A percentile compares a stretch with the other conserved stretches of the same genome.
phyloP scores from a whole-genome alignment of 2,888 invertebrate genomes.

The Cyclophora albipunctata region DNA sequence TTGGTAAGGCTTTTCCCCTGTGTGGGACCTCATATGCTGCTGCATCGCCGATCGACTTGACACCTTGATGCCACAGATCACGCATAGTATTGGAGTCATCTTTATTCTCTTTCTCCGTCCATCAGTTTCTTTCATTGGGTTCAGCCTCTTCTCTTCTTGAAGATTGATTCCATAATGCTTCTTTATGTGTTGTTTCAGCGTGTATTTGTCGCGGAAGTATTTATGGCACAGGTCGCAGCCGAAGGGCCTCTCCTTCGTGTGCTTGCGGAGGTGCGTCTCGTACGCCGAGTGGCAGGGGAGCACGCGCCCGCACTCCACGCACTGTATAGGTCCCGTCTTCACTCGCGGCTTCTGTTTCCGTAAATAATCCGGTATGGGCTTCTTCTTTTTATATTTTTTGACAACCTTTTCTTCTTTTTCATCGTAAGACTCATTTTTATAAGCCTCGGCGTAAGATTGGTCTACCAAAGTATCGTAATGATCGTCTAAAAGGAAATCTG shows the following conservation, averaged over 20 bases:
- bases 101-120: slow-evolving; percentile 31
- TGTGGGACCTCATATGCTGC: slow-evolving; percentile 56
- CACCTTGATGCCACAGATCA: slow-evolving; percentile 45
- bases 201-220: slow-evolving; percentile 9
- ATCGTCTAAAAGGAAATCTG: no score
- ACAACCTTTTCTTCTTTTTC: not conserved
- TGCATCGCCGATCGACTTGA: slow-evolving; percentile 50
- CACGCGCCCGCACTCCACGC: slow-evolving; percentile 11
- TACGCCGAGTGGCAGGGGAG: slow-evolving; percentile 13
- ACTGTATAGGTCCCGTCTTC: slow-evolving; percentile 14
- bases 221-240: slow-evolving; percentile 16
- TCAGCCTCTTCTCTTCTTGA: not conserved
- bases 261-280: slow-evolving; percentile 13
- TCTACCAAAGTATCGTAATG: no score
- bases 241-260: slow-evolving; percentile 18
- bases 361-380: slow-evolving; percentile 6
- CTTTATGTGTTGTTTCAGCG: slow-evolving; percentile 11
- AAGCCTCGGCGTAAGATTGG: not conserved
- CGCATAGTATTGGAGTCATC: slow-evolving; percentile 44
- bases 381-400: slow-evolving; percentile 2
- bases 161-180: slow-evolving; percentile 8
- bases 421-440: slow-evolving; percentile 1
- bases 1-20: slow-evolving; percentile 55
- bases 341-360: slow-evolving; percentile 11
- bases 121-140: slow-evolving; percentile 9